These are phyloP conservation scores for Oncorhynchus clarkii DNA, from an alignment of 2,113 vertebrate genomes.

Conservation along the genomic window DNA sequence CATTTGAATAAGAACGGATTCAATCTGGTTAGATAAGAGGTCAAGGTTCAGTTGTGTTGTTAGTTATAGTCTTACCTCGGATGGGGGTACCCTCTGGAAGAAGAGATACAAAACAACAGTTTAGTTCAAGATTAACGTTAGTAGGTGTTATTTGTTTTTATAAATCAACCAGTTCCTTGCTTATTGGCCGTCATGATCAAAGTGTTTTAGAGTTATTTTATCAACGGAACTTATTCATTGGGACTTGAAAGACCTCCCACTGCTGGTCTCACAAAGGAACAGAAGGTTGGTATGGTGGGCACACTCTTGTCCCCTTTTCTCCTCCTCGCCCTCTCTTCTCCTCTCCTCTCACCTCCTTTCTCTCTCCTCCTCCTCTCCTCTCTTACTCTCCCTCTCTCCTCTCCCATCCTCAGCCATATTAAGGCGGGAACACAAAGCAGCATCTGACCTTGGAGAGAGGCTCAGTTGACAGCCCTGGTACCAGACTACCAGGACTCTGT, in stretches of 20 bases:
- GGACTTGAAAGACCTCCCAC: conserved; percentile 28
- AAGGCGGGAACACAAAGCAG: conserved; percentile 10
- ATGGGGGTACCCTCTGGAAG: conserved; percentile 97
- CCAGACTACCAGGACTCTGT: too few relatives aligned
- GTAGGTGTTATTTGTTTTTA: conserved; percentile 47
- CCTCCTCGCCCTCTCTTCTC: neutral
- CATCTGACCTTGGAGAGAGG: neutral
- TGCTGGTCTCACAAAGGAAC: conserved; percentile 67
- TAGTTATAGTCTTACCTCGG: conserved; percentile 88
- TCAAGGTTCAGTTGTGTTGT: conserved; percentile 42
- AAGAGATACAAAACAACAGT: conserved; percentile 74
- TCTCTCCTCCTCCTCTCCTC: neutral
- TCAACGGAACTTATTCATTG: conserved; percentile 7
- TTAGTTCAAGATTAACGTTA: conserved; percentile 66
- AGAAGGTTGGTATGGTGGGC: conserved; percentile 3
- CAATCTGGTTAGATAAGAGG: conserved; percentile 47
- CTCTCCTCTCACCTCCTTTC: neutral
- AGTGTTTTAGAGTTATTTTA: neutral
- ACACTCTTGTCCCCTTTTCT: neutral
- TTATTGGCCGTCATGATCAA: conserved; percentile 18
- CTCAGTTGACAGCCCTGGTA: neutral
- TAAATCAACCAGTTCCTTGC: conserved; percentile 26
- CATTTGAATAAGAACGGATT: conserved; percentile 38
- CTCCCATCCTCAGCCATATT: neutral
- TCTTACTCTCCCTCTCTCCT: neutral